A percentile compares a stretch with the other conserved stretches of the same genome.
Evolutionary conservation across 2,113 vertebrate genomes (phyloP).

Genomic region (Nycticebus coucang): DNA sequence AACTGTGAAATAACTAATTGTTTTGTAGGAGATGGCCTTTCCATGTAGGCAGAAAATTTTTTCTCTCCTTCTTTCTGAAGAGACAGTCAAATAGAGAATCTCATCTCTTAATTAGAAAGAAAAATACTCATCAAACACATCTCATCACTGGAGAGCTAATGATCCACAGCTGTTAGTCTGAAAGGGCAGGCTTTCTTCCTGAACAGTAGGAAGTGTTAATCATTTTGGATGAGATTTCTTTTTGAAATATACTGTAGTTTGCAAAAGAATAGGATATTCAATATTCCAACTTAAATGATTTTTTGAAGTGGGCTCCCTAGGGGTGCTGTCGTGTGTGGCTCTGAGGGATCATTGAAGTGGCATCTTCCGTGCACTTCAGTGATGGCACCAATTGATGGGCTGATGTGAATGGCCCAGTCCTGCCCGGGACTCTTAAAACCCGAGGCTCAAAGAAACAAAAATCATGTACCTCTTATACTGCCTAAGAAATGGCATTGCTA

Average conservation of each 20-base stretch:
- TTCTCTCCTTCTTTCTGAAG: slow-evolving; percentile 85
- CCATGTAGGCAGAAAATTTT: slow-evolving; percentile 81
- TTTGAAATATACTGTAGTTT: slow-evolving; percentile 88
- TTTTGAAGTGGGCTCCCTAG: slow-evolving; percentile 86
- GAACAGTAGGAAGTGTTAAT: slow-evolving; percentile 89
- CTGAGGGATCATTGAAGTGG: slow-evolving; percentile 80
- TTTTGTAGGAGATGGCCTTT: slow-evolving; percentile 84
- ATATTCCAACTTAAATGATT: slow-evolving; percentile 87
- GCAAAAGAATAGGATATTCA: slow-evolving; percentile 88
- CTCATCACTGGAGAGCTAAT: slow-evolving; percentile 88
- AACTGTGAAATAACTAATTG: slow-evolving; percentile 85
- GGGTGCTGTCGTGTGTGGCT: slow-evolving; percentile 78
- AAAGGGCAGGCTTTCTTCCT: slow-evolving; percentile 87
- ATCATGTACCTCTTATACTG: slow-evolving; percentile 46
- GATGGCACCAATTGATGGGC: slow-evolving; percentile 76
- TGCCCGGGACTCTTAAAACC: slow-evolving; percentile 74
- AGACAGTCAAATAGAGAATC: slow-evolving; percentile 86
- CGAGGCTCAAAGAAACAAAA: slow-evolving; percentile 76
- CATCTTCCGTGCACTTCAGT: slow-evolving; percentile 77
- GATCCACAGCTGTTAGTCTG: slow-evolving; percentile 89
- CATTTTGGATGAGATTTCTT: slow-evolving; percentile 88
- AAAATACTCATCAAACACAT: slow-evolving; percentile 89
- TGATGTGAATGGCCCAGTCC: slow-evolving; percentile 74
- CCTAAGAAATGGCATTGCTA: slow-evolving; percentile 74
- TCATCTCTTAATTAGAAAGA: slow-evolving; percentile 89